Evolutionary conservation across 2,888 invertebrate species (phyloP), one percentile per base, ranked within the genome.

Genomic region (Clusia tigrina): DNA sequence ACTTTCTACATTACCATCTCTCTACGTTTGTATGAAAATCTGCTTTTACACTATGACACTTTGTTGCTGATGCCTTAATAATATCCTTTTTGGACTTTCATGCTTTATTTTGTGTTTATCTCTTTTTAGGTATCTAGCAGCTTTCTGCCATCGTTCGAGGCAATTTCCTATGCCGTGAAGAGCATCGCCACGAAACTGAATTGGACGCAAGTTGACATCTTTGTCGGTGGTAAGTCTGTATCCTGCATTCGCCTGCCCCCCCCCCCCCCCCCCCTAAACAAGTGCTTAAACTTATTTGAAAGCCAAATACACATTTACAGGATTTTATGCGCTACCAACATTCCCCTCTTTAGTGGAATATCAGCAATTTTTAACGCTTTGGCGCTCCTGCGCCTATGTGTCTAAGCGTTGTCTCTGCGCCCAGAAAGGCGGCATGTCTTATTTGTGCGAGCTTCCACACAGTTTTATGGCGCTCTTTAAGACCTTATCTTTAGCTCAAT

Each of bases 201-300:
- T 81, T 84, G 84, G 84, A 80, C 83, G 63, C 81, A 84, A 72
- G 83, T 81, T 69, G 79, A 80, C 73, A 83, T 84, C 72, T 78
- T 81, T 70, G 83, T 83, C 67, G 79, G 83, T 64, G 84, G 84
- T 84, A 79, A 82, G 83, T 80, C 46, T 48, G n/a, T n/a, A n/a
- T n/a, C n/a, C n/a, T n/a, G n/a, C 17, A 25, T n/a, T n/a, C n/a
- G 32, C 12, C 12, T 32, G 32, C 12, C 32, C 12, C 32, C 12
- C 32, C 12, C 12, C 12, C 32, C 12, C 6, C 12, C 12, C 42
- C 3, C n/a, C 42, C 9, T 42, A n/a, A n/a, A n/a, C n/a, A n/a
- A n/a, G n/a, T n/a, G n/a, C n/a, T n/a, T n/a, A n/a, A n/a, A n/a
- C 42, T 15, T 42, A 3, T n/a, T 15, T n/a, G n/a, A n/a, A 3